Conservation (phyloP, 2,113 vertebrate genomes). For the Alligator sinensis region DNA sequence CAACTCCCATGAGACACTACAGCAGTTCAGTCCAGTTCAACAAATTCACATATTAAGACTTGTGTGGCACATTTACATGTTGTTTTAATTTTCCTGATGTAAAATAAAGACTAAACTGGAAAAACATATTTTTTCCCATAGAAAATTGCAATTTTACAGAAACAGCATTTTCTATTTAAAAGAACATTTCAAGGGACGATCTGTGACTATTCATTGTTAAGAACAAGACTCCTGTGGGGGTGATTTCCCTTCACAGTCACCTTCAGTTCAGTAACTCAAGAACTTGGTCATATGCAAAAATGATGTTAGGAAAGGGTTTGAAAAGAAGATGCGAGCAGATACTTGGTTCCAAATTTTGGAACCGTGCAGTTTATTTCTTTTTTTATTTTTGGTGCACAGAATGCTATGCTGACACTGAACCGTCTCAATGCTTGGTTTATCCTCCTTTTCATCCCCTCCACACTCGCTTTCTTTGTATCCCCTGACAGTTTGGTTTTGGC, state of each 20-base stretch:
- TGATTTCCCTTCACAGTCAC: neutral
- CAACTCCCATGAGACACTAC: neutral
- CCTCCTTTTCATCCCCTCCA: neutral
- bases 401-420: neutral
- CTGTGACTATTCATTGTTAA: neutral
- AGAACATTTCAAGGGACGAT: neutral
- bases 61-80: neutral
- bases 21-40: neutral
- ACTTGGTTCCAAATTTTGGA: neutral
- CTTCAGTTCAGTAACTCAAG: neutral
- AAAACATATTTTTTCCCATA: neutral
- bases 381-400: neutral
- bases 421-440: too few relatives aligned
- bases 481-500: neutral
- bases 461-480: neutral
- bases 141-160: neutral
- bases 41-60: neutral
- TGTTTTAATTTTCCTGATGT: neutral
- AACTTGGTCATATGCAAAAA: neutral
- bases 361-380: neutral
- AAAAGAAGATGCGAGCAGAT: neutral
- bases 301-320: neutral
- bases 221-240: neutral
- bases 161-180: neutral
- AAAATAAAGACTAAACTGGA: neutral